Evolutionary conservation across 2,888 invertebrate species (phyloP).

Genomic region (Lobophora halterata): DNA sequence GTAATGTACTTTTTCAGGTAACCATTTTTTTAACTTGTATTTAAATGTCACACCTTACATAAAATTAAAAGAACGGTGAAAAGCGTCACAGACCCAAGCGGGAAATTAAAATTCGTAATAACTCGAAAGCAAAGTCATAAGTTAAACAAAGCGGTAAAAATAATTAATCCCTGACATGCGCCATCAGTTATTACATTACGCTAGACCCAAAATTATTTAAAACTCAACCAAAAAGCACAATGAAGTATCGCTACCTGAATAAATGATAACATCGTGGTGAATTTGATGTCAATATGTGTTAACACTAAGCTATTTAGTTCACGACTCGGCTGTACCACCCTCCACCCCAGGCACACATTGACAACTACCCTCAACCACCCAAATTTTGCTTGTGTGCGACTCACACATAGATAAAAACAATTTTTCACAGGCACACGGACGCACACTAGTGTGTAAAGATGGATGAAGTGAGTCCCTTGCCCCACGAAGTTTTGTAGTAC

Average conservation of each 20-base stretch:
- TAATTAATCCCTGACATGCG: constrained; percentile 66
- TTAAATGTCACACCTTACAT: no score
- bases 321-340: constrained; percentile 67
- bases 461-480: constrained; percentile 71
- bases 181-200: no score
- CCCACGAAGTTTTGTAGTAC: constrained; percentile 76
- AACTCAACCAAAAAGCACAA: constrained; percentile 59
- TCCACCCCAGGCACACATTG: constrained; percentile 51
- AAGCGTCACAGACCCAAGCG: constrained; percentile 47
- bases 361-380: constrained; percentile 38
- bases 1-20: no score
- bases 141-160: constrained; percentile 70
- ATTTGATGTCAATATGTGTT: constrained; percentile 82
- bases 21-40: no score
- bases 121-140: constrained; percentile 67
- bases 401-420: constrained; percentile 61
- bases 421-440: constrained; percentile 73
- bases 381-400: constrained; percentile 42
- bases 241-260: constrained; percentile 75
- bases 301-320: constrained; percentile 82
- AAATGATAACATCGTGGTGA: constrained; percentile 80
- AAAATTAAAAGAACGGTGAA: constrained; percentile 44
- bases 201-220: constrained; percentile 43
- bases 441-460: constrained; percentile 53
- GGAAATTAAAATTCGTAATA: constrained; percentile 73